Evolutionary conservation across 2,888 invertebrate genomes (phyloP).

Genomic region (Chrysodeixis includens): DNA sequence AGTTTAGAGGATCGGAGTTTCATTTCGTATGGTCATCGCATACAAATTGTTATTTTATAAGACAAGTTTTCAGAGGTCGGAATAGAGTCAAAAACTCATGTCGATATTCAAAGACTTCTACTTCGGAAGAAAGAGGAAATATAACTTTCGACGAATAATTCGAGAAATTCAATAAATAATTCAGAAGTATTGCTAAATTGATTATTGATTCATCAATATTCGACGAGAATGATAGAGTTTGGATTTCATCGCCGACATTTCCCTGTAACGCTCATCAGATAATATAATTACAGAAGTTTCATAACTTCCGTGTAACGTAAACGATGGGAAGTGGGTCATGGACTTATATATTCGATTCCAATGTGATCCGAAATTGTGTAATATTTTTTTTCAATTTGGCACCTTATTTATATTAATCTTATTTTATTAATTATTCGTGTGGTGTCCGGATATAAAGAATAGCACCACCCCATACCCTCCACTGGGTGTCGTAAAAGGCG

Average conservation of each 20-base stretch:
- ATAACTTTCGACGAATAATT: constrained; percentile 7
- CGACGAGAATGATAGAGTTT: constrained; percentile 25
- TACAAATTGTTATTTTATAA: not conserved
- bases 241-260: constrained; percentile 34
- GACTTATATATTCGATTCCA: constrained; percentile 35
- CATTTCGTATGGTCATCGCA: not conserved
- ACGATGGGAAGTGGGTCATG: constrained; percentile 49
- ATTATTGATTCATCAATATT: constrained; percentile 29
- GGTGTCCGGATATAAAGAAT: too few relatives aligned
- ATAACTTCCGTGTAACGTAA: constrained; percentile 46
- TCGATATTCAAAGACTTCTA: too few relatives aligned
- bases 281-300: constrained; percentile 54
- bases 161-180: constrained; percentile 8
- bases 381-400: too few relatives aligned
- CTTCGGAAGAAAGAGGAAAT: too few relatives aligned
- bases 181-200: constrained; percentile 3
- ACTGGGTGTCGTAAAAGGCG: too few relatives aligned
- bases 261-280: constrained; percentile 41
- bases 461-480: too few relatives aligned
- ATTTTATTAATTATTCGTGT: too few relatives aligned
- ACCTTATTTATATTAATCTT: too few relatives aligned
- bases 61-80: not conserved
- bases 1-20: not conserved
- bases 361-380: constrained; percentile 55
- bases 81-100: too few relatives aligned